These are phyloP conservation scores for Panulirus ornatus DNA, from an alignment of 1,140 invertebrate species.

Conservation along the genomic window DNA sequence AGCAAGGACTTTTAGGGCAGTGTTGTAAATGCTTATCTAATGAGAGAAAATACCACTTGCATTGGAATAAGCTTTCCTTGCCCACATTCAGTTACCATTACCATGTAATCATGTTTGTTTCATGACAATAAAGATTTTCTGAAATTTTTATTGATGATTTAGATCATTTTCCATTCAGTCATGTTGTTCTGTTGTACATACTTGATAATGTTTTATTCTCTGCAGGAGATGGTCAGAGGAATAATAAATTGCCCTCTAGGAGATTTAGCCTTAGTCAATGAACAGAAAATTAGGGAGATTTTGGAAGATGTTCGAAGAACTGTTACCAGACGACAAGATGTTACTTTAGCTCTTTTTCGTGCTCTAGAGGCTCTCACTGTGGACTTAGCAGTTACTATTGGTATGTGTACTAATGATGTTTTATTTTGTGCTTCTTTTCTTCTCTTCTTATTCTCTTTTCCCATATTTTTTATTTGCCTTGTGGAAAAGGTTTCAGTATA, in stretches of 20 bases:
- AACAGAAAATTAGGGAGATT: neutral
- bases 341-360: conserved; percentile 23
- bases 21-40: too few relatives aligned
- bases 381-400: conserved; percentile 40
- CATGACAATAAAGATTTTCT: too few relatives aligned
- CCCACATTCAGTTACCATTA: too few relatives aligned
- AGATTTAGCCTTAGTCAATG: neutral
- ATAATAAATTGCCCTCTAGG: neutral
- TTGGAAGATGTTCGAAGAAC: conserved; percentile 1
- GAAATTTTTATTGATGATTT: too few relatives aligned
- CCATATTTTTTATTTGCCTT: neutral
- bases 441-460: neutral
- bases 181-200: too few relatives aligned
- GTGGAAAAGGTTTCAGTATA: too few relatives aligned
- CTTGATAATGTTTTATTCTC: too few relatives aligned
- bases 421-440: neutral
- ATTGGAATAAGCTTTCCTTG: too few relatives aligned
- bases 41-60: too few relatives aligned
- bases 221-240: neutral
- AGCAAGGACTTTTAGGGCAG: too few relatives aligned
- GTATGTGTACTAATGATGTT: conserved; percentile 2
- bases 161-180: too few relatives aligned
- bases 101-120: too few relatives aligned
- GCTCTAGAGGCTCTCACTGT: conserved; percentile 45
- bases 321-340: conserved; percentile 35